Conservation (phyloP, 1,140 invertebrate species). For the Ceratina calcarata region DNA sequence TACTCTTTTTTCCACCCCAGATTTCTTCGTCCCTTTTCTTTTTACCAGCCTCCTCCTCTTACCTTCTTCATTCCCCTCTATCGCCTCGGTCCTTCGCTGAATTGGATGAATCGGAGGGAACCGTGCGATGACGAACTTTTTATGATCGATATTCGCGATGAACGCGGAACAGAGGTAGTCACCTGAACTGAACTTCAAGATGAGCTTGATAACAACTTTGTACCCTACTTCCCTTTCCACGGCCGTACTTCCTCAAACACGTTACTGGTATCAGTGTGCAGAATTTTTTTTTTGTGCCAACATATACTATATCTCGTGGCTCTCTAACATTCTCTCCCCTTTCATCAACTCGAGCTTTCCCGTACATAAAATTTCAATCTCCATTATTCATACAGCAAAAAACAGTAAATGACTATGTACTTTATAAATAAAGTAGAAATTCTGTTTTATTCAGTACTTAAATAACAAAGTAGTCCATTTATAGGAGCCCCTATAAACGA, state of each 20-base stretch:
- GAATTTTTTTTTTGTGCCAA: background rate
- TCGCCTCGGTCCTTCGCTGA: conserved; percentile 18
- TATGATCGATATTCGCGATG: conserved; percentile 51
- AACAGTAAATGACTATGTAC: background rate
- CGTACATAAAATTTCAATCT: background rate
- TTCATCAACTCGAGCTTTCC: background rate
- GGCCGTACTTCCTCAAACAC: background rate
- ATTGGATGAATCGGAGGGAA: conserved; percentile 53
- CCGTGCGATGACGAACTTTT: conserved; percentile 31
- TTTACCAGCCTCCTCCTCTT: conserved; percentile 11
- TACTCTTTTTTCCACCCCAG: background rate
- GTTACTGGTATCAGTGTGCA: background rate
- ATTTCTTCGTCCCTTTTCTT: conserved; percentile 21
- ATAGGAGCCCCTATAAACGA: too few species aligned
- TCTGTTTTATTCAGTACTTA: too few species aligned
- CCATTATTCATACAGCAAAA: background rate
- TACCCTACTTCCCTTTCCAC: background rate
- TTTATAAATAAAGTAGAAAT: too few species aligned
- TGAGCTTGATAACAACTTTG: conserved; percentile 53
- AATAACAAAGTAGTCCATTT: too few species aligned
- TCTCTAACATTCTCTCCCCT: too few species aligned
- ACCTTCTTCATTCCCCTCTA: conserved; percentile 3
- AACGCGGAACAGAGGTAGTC: conserved; percentile 27
- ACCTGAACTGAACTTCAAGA: conserved; percentile 22
- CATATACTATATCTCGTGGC: background rate